These are phyloP conservation scores for Euschistus heros DNA, from an alignment of 1,140 invertebrate species.

Conservation along the genomic window DNA sequence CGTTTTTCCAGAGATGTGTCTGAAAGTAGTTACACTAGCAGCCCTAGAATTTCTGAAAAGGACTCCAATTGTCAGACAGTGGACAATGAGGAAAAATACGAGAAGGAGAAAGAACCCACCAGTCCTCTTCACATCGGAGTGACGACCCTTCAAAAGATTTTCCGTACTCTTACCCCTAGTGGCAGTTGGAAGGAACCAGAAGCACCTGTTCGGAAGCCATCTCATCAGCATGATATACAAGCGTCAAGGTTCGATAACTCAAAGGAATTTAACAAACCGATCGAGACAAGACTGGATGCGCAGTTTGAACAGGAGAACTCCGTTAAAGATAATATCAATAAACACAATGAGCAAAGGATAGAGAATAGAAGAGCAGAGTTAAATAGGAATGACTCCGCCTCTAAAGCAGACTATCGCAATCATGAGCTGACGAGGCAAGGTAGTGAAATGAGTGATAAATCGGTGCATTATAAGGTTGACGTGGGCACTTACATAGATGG, in stretches of 20 bases:
- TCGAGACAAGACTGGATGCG: not conserved
- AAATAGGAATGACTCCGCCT: no score
- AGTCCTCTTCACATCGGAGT: conserved; percentile 28
- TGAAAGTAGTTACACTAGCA: conserved; percentile 27
- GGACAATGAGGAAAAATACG: not conserved
- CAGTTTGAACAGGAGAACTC: no score
- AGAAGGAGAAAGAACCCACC: not conserved
- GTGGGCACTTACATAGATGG: conserved; percentile 22
- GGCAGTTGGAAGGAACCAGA: conserved; percentile 21
- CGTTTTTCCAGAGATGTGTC: conserved; percentile 23
- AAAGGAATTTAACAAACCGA: conserved; percentile 8
- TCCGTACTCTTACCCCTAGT: conserved; percentile 26
- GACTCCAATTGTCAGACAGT: not conserved
- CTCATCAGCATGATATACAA: no score
- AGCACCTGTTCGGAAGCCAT: no score
- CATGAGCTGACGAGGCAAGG: no score
- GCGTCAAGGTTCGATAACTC: no score
- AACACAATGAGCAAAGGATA: no score
- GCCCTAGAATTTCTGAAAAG: conserved; percentile 16
- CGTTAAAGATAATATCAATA: no score
- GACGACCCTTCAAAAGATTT: conserved; percentile 30
- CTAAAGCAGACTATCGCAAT: no score
- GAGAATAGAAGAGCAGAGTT: no score
- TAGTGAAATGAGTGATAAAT: not conserved
- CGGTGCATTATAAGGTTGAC: conserved; percentile 15